Conservation (phyloP, 64 coral and sea anemone species). For the Hydrozoanthus tunicans region DNA sequence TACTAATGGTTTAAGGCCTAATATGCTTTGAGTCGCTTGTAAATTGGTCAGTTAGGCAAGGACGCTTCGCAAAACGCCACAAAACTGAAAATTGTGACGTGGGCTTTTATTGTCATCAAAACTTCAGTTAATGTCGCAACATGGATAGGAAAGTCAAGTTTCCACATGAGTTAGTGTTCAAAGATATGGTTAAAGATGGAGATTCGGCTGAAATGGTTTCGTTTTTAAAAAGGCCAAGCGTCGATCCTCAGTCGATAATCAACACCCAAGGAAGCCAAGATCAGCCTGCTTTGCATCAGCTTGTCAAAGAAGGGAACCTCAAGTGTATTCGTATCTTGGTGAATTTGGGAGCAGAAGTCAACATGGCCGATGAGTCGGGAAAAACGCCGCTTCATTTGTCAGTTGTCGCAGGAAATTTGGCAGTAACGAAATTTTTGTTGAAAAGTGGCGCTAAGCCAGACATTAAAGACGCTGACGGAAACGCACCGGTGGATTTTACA, state of each 20-base stretch:
- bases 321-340: slow-evolving; percentile 95
- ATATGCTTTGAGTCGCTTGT: neutral
- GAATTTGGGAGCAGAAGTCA: slow-evolving; percentile 92
- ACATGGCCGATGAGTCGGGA: slow-evolving; percentile 80
- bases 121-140: neutral
- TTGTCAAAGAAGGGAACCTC: slow-evolving; percentile 93
- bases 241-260: slow-evolving; percentile 81
- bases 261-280: slow-evolving; percentile 60
- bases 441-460: slow-evolving; percentile 90
- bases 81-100: neutral
- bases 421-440: slow-evolving; percentile 81
- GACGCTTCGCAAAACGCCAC: neutral
- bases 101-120: neutral
- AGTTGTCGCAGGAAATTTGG: slow-evolving; percentile 57
- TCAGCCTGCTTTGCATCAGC: slow-evolving; percentile 82
- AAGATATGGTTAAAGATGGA: slow-evolving; percentile 97
- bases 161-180: slow-evolving; percentile 90
- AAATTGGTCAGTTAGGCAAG: slow-evolving; percentile 5
- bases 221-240: slow-evolving; percentile 95
- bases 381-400: slow-evolving; percentile 85
- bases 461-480: slow-evolving; percentile 62
- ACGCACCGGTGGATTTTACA: slow-evolving; percentile 89
- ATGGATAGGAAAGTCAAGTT: slow-evolving; percentile 97
- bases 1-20: slow-evolving; percentile 5
- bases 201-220: slow-evolving; percentile 87